Conservation (phyloP, 1,140 invertebrate genomes). For the Penaeus chinensis region DNA sequence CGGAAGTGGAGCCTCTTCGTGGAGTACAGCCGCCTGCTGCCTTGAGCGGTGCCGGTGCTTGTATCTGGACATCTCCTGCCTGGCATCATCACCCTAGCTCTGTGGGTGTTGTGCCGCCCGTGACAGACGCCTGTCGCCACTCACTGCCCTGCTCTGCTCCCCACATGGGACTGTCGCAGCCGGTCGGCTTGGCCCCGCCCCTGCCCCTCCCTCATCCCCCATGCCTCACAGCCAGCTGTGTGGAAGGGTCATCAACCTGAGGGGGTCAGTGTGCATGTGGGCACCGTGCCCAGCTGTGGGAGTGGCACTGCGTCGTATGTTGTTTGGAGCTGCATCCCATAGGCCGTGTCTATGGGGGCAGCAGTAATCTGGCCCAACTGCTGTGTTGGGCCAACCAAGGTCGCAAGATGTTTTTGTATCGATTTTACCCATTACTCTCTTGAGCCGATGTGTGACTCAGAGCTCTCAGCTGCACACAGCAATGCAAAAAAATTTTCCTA, state of each 20-base stretch:
- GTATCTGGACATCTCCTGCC: constrained; percentile 56
- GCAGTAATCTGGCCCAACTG: constrained; percentile 45
- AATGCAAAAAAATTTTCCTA: not conserved
- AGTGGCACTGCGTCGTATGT: constrained; percentile 60
- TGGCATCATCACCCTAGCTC: constrained; percentile 52
- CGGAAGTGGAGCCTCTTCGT: constrained; percentile 56
- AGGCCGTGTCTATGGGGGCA: constrained; percentile 36
- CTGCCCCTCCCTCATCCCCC: constrained; percentile 49
- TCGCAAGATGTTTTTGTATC: constrained; percentile 51
- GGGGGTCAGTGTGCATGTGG: constrained; percentile 56
- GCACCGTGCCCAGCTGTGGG: constrained; percentile 58
- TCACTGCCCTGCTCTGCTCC: constrained; percentile 51
- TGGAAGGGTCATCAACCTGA: constrained; percentile 50
- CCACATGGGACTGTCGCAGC: constrained; percentile 46
- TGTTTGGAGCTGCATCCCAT: constrained; percentile 57
- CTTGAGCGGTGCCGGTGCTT: constrained; percentile 55
- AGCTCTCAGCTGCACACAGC: not conserved
- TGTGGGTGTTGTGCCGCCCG: constrained; percentile 54
- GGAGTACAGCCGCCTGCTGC: constrained; percentile 59
- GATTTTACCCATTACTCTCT: constrained; percentile 43
- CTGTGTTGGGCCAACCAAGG: constrained; percentile 52
- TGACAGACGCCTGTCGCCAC: constrained; percentile 57
- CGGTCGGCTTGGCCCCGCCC: constrained; percentile 52
- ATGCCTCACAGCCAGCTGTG: constrained; percentile 43
- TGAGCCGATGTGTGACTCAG: constrained; percentile 6